A percentile compares a stretch with the other conserved stretches of the same genome.
phyloP scores from a whole-genome alignment of 2,113 vertebrate species.

The Andinoacara biseriatus region DNA sequence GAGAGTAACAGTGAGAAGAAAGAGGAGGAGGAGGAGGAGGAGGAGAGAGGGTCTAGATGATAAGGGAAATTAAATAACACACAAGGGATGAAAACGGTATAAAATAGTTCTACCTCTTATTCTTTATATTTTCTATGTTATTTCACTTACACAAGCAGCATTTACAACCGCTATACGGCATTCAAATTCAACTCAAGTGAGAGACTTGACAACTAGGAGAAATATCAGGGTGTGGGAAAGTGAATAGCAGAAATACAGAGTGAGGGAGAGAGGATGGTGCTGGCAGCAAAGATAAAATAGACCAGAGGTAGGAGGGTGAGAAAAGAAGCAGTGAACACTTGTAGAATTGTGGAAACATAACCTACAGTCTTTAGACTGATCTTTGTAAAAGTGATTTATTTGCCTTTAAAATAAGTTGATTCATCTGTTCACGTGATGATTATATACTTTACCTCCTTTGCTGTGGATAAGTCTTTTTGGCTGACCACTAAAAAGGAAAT shows the following conservation, averaged over 20 bases:
- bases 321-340: neutral
- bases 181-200: neutral
- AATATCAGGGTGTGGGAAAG: neutral
- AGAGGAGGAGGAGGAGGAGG: neutral
- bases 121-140: neutral
- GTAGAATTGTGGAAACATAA: neutral
- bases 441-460: neutral
- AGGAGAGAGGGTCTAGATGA: neutral
- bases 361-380: neutral
- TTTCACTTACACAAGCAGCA: neutral
- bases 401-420: neutral
- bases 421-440: neutral
- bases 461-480: neutral
- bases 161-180: neutral
- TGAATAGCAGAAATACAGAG: neutral
- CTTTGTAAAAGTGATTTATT: neutral
- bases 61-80: neutral
- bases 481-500: neutral
- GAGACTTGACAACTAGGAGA: neutral
- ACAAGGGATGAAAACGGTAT: neutral
- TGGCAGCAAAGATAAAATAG: neutral
- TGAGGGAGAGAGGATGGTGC: slow-evolving; percentile 6
- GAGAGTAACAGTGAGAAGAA: slow-evolving; percentile 48
- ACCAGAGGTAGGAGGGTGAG: neutral
- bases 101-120: neutral